Evolutionary conservation across 2,797 vertebrate genomes (phyloP), one percentile per base, ranked within the genome.

Genomic region (Leptodactylus fallax): DNA sequence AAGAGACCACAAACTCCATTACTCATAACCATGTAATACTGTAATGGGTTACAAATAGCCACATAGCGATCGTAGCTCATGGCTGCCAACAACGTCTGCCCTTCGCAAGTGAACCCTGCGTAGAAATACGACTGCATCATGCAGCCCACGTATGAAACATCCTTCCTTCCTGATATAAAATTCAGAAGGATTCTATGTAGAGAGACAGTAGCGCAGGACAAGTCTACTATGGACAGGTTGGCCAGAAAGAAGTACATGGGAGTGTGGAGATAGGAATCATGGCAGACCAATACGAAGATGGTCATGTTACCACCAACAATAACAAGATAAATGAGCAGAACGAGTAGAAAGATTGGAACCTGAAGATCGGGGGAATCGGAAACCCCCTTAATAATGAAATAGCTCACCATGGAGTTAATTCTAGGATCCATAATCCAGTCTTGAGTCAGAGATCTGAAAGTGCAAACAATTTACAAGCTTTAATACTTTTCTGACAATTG

Each of bases 11-110:
- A 77, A 13, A 78, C n/a, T 12, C 23, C 63, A 7, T 51, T 21
- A 16, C 47, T 85, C 72, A 85, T 85, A 21, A 78, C 14, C 2
- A 8, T 25, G 8, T 49, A 19, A 63, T 85, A 85, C 7, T 23
- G 12, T 10, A 85, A 63, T 2, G 83, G 83, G 25, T 78, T 77
- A 51, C 83, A 78, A 56, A 85, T 36, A 58, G 83, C 83, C 1
- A 85, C 6, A 63, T 85, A 85, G 6, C 83, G 83, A n/a, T 85
- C 83, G 63, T 85, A 85, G 27, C 83, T 85, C 83, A 85, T 85
- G 16, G 27, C 56, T 13, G 72, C 61, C n/a, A n/a, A n/a, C n/a
- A n/a, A n/a, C n/a, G n/a, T n/a, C n/a, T n/a, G n/a, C n/a, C n/a
- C n/a, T n/a, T n/a, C n/a, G n/a, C n/a, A n/a, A n/a, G n/a, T n/a